Percentiles rank a stretch among this genome's conserved stretches.
Evolutionary conservation across 2,113 vertebrate species (phyloP).

Genomic region (Xiphophorus couchianus): DNA sequence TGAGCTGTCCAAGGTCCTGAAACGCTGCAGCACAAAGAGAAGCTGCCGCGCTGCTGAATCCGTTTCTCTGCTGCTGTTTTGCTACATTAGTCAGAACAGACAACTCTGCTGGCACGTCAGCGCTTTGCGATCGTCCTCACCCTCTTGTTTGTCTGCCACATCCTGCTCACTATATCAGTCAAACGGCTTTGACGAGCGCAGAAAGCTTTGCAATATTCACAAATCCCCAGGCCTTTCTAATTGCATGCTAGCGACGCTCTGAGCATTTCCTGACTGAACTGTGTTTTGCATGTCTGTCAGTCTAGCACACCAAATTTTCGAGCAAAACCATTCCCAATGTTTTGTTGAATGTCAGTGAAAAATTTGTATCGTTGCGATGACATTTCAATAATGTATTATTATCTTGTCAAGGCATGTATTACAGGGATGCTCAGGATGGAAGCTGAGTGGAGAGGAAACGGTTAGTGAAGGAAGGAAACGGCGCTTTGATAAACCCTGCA

Average conservation of each 20-base stretch:
- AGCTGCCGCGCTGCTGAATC: constrained; percentile 34
- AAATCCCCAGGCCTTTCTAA: constrained; percentile 50
- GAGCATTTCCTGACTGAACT: constrained; percentile 26
- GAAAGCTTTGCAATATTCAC: constrained; percentile 46
- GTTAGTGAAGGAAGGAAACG: not conserved
- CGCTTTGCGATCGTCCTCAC: constrained; percentile 44
- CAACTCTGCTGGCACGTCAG: constrained; percentile 44
- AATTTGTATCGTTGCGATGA: constrained; percentile 34
- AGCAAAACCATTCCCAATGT: constrained; percentile 24
- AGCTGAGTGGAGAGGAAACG: not conserved
- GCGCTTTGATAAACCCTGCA: constrained; percentile 5
- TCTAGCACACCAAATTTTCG: not conserved
- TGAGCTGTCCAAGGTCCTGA: constrained; percentile 46
- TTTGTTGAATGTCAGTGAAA: constrained; percentile 31
- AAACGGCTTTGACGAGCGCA: constrained; percentile 52
- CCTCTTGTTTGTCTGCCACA: constrained; percentile 63
- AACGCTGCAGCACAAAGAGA: not conserved
- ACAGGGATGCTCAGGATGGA: constrained; percentile 7
- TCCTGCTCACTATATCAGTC: constrained; percentile 51
- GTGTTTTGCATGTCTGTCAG: constrained; percentile 23
- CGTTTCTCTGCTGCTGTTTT: constrained; percentile 29
- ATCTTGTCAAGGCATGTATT: constrained; percentile 22
- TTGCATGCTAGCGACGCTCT: constrained; percentile 34
- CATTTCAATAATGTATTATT: constrained; percentile 41
- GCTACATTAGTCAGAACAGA: constrained; percentile 58